A percentile compares a stretch with the other conserved stretches of the same genome.
phyloP scores from a whole-genome alignment of 2,797 vertebrate genomes.

The Monodelphis domestica region DNA sequence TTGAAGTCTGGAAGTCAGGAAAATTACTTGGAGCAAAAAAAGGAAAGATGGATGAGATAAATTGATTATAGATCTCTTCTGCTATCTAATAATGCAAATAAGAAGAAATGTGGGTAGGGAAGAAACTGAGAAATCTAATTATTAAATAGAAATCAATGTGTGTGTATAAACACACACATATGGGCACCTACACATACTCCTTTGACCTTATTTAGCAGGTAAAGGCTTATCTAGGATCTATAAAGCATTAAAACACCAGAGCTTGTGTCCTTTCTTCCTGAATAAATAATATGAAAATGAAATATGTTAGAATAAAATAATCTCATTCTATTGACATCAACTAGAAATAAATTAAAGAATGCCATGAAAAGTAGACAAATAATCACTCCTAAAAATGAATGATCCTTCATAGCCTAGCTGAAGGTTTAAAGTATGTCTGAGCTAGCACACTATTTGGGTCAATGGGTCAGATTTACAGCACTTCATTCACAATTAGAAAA shows the following conservation, averaged over 20 bases:
- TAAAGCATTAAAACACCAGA: background rate
- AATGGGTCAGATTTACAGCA: background rate
- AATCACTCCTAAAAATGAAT: background rate
- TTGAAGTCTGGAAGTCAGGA: too few species aligned
- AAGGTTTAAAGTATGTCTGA: background rate
- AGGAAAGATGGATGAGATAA: too few species aligned
- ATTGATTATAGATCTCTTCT: too few species aligned
- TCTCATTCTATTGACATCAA: background rate
- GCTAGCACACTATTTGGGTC: background rate
- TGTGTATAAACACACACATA: background rate
- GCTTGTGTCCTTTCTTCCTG: background rate
- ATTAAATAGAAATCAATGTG: background rate
- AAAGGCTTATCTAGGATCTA: conserved; percentile 31
- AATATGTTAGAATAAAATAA: conserved; percentile 39
- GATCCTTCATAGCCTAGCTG: background rate
- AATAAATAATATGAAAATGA: conserved; percentile 51
- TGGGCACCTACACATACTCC: background rate
- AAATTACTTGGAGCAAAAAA: too few species aligned
- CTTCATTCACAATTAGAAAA: too few species aligned
- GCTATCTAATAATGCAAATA: too few species aligned
- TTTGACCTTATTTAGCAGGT: conserved; percentile 11
- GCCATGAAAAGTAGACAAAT: conserved; percentile 20
- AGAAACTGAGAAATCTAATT: conserved; percentile 38
- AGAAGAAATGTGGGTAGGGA: background rate
- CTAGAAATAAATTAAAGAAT: conserved; percentile 17